Base-by-base conservation (phyloP, 2,888 invertebrate species). In the Adelphocoris suturalis region DNA sequence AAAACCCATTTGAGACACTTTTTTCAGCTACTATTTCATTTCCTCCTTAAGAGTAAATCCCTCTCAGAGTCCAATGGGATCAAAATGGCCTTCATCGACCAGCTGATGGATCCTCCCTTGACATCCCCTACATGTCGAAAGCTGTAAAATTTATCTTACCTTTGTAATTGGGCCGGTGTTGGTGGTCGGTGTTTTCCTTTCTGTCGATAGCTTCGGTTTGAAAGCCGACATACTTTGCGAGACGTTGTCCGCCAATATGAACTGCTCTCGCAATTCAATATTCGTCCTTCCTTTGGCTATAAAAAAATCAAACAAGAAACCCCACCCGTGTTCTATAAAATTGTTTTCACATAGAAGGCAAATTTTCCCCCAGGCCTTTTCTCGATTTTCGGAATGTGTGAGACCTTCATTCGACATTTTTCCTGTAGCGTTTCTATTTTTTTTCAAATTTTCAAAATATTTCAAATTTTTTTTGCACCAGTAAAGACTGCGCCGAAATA, bases 141-240 rank as follows among this genome's bases (percentile, higher is more conserved):
- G n/a, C n/a, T n/a, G n/a, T n/a, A n/a, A 37, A 37, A 37, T 37
- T 37, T 7, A 52, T 68, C 89, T 91, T 90, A 99, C 99, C 98
- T 99, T 99, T 91, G 97, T 98, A 94, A 99, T 98, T 92, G 99
- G 99, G 95, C 99, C 99, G 93, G 96, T 97, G 94, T 96, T 96
- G 93, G 96, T 97, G 94, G 96, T 96, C 46, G 89, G 80, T 0
- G 90, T 86, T 48, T 61, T 76, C 57, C 86, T 75, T 27, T 90
- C 90, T 13, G 90, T 90, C 47, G 86, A 86, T 78, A 90, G 47
- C 68, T 98, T 98, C 93, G 99, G 96, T 95, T 97, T 97, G 96
- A 99, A 99, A 93, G 98, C 98, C 93, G 98, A 97, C 99, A 99
- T 99, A 94, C 98, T 97, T 95, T 99, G 99, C 94, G 98, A 98